phyloP scores from a whole-genome alignment of 2,797 vertebrate species.

The Poeciliopsis turneri region DNA sequence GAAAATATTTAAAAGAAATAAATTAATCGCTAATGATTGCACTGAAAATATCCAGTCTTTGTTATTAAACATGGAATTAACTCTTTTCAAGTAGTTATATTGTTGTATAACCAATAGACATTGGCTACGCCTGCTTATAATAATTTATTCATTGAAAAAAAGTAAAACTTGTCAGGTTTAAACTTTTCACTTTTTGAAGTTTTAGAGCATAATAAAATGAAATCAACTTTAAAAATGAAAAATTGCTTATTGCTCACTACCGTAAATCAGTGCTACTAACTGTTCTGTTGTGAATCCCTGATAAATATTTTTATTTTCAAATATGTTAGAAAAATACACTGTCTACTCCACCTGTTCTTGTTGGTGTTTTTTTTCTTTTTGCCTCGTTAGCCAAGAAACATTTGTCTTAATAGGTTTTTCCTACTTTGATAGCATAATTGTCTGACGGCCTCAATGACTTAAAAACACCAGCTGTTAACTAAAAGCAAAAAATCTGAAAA shows the following conservation, averaged over 20 bases:
- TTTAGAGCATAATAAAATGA: neutral
- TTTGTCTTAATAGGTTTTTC: neutral
- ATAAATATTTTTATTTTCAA: neutral
- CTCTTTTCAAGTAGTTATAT: too few relatives aligned
- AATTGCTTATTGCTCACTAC: neutral
- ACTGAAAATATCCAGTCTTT: neutral
- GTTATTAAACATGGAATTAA: neutral
- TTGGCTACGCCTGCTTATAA: neutral
- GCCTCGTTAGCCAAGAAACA: neutral
- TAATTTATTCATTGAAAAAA: neutral
- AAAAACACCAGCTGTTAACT: neutral
- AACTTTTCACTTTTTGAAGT: neutral
- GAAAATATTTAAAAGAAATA: too few relatives aligned
- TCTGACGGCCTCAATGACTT: neutral
- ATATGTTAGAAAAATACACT: neutral
- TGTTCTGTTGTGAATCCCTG: neutral
- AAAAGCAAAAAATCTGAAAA: neutral
- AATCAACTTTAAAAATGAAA: neutral
- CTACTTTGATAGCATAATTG: slow-evolving; percentile 5
- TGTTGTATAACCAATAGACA: neutral
- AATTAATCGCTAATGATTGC: too few relatives aligned
- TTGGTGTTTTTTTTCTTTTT: neutral
- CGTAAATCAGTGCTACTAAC: neutral
- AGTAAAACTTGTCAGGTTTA: neutral
- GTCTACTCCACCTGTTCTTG: neutral